Evolutionary conservation across 2,888 invertebrate species (phyloP), one percentile per base, ranked within the genome.

Genomic region (Neoascia interrupta): DNA sequence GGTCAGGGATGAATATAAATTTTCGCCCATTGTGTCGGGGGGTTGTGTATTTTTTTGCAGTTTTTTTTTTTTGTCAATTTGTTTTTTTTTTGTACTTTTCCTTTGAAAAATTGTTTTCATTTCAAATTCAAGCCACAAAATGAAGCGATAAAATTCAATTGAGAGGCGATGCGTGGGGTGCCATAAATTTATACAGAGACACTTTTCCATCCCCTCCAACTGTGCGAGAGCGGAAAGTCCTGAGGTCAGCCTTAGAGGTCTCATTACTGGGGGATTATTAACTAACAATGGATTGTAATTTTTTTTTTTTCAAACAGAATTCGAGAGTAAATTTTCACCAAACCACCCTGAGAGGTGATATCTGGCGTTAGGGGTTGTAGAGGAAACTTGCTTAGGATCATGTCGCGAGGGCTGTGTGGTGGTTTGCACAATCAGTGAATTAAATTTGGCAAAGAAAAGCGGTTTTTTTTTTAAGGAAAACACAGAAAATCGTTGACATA

Each of bases 61-160:
- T 51, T 5, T 49, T 49, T n/a, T n/a, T n/a, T 51, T 47, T 6
- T 39, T 10, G 49, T 19, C 18, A 13, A 3, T 16, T 6, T 58
- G n/a, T 53, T 47, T 13, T 31, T 37, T 47, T 34, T 39, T 16
- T 51, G 15, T 19, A 10, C 23, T 39, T 66, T 47, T 66, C 43
- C 26, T 79, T 79, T 43, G n/a, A 18, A 58, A 69, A 66, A 73
- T 31, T 73, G 61, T 79, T 73, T 73, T 68, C 73, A 68, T 79
- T 79, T 73, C 60, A 73, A 79, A 79, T 79, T 79, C 79, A 79
- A 79, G 73, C 73, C 79, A 61, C 79, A 79, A 68, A 79, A 79
- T 73, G 79, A 79, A 79, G 73, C 72, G 79, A 79, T 79, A 79
- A 73, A 73, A 79, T 73, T 79, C 54, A 68, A 73, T 72, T 28